Conservation (phyloP, 1,140 invertebrate genomes). For the Cydia splendana region DNA sequence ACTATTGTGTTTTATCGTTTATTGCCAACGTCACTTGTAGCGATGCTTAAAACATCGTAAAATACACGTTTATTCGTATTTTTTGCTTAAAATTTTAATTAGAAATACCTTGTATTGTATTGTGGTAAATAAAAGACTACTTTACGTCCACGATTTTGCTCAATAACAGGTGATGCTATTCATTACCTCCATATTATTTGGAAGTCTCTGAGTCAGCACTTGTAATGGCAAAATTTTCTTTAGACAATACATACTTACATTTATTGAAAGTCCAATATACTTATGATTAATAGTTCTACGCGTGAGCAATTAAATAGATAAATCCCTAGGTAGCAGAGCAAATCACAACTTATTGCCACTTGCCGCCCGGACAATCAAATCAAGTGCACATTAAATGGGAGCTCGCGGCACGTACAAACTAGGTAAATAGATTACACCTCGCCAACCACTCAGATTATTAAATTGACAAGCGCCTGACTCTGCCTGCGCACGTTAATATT, state of each 20-base stretch:
- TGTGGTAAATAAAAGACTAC: too few species aligned
- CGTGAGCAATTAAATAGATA: conserved; percentile 34
- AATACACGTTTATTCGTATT: not conserved
- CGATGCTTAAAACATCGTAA: not conserved
- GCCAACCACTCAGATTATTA: conserved; percentile 28
- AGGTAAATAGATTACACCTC: conserved; percentile 39
- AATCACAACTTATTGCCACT: conserved; percentile 46
- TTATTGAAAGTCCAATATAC: too few species aligned
- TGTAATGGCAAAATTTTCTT: too few species aligned
- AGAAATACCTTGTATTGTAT: too few species aligned
- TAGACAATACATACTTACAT: too few species aligned
- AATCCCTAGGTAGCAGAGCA: conserved; percentile 36
- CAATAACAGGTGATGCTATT: too few species aligned
- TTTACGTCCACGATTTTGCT: too few species aligned
- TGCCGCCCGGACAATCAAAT: conserved; percentile 44
- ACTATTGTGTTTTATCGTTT: conserved; percentile 2
- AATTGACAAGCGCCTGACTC: conserved; percentile 18
- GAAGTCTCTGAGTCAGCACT: too few species aligned
- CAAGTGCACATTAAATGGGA: conserved; percentile 41
- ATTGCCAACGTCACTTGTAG: not conserved
- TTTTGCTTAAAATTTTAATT: not conserved
- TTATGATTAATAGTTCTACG: too few species aligned
- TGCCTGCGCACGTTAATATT: conserved; percentile 2
- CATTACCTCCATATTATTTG: too few species aligned
- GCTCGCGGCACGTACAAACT: conserved; percentile 23